phyloP scores from a whole-genome alignment of 2,888 invertebrate species.

The Nemotelus pantherinus region DNA sequence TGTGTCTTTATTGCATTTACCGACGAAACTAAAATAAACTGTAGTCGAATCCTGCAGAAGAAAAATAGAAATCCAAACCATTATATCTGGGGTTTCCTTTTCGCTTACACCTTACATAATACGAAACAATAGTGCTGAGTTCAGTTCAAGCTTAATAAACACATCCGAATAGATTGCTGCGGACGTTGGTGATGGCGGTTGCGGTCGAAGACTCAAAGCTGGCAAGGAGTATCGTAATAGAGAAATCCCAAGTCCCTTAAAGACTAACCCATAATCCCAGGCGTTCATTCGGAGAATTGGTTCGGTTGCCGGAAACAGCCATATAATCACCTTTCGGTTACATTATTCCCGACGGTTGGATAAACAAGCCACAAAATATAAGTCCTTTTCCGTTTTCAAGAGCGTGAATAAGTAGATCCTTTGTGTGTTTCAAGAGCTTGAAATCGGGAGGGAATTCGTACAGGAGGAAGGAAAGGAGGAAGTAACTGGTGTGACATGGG shows the following conservation, averaged over 20 bases:
- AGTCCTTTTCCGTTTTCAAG: constrained; percentile 29
- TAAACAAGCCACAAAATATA: constrained; percentile 43
- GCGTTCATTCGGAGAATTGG: constrained; percentile 24
- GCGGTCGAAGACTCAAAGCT: no score
- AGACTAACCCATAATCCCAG: constrained; percentile 15
- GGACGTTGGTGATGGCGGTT: not conserved
- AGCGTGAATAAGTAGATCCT: constrained; percentile 35
- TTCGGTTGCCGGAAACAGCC: constrained; percentile 28
- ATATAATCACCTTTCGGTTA: constrained; percentile 43
- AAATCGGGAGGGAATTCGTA: no score
- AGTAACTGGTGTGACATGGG: no score
- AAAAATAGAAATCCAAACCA: not conserved
- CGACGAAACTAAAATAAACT: not conserved
- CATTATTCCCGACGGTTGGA: constrained; percentile 38
- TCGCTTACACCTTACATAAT: constrained; percentile 2
- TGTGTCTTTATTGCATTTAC: constrained; percentile 24
- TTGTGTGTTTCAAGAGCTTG: no score
- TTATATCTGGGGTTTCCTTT: not conserved
- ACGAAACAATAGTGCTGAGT: constrained; percentile 12
- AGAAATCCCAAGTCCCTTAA: constrained; percentile 25
- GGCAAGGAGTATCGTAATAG: not conserved
- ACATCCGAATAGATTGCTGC: not conserved
- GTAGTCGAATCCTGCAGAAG: not conserved
- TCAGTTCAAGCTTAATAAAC: not conserved
- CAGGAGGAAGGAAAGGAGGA: no score